A percentile compares a stretch with the other conserved stretches of the same genome.
These are phyloP conservation scores for Athrips mouffetella DNA, from an alignment of 2,888 invertebrate genomes.

Conservation along the genomic window DNA sequence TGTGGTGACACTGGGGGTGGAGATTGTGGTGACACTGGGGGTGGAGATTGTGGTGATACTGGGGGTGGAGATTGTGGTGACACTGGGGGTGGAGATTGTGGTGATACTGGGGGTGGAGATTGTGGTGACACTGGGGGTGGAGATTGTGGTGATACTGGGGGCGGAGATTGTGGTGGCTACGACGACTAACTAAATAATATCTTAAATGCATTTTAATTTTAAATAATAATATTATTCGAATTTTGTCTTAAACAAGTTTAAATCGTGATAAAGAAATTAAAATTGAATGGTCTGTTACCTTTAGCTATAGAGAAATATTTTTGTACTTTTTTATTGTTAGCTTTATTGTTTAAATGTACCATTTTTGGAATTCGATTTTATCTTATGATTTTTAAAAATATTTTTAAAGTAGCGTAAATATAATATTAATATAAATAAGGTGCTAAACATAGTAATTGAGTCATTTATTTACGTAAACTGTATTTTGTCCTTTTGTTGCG, in stretches of 20 bases:
- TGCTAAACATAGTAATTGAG: no score
- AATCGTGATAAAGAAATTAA: no score
- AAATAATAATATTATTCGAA: not conserved
- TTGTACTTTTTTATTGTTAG: no score
- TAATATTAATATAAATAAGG: no score
- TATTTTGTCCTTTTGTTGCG: no score
- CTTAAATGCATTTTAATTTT: not conserved
- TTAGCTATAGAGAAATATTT: no score
- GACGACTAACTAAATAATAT: not conserved
- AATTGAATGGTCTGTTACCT: no score
- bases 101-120: conserved; percentile 1
- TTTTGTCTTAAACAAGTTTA: conserved; percentile 7
- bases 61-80: not conserved
- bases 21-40: not conserved
- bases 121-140: conserved; percentile 11
- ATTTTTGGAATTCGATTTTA: no score
- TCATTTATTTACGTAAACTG: no score
- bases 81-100: not conserved
- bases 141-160: conserved; percentile 5
- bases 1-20: not conserved
- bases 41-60: not conserved
- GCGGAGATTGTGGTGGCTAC: conserved; percentile 4
- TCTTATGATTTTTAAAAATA: no score
- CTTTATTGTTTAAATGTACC: no score
- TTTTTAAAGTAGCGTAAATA: no score